Percentiles rank a stretch among this genome's conserved stretches.
Evolutionary conservation across 2,113 vertebrate genomes (phyloP).

Genomic region (Caracal caracal): DNA sequence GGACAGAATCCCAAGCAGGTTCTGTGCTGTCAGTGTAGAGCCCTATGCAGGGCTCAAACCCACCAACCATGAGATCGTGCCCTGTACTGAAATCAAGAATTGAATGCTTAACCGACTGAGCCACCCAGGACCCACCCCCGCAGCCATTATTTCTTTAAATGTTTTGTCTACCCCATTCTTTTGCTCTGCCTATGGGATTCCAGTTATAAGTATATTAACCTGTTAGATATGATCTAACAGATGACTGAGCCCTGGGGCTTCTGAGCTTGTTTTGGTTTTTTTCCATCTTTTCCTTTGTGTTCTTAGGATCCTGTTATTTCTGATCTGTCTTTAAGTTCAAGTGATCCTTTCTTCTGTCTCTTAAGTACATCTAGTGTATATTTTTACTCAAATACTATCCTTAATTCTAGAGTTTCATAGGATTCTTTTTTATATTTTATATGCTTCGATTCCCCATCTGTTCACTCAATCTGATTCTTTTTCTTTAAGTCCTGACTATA

Average conservation of each 20-base stretch:
- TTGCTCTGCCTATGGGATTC: not conserved
- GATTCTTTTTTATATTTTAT: conserved; percentile 13
- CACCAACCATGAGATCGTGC: too few relatives aligned
- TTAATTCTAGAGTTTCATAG: conserved; percentile 26
- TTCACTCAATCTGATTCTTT: not conserved
- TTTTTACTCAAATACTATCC: not conserved
- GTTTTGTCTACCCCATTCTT: not conserved
- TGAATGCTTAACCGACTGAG: too few relatives aligned
- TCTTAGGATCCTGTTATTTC: not conserved
- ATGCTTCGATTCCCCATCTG: not conserved
- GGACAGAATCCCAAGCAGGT: too few relatives aligned
- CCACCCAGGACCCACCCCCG: not conserved
- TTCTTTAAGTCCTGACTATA: not conserved
- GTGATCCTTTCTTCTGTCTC: not conserved
- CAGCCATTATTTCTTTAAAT: not conserved
- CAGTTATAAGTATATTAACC: not conserved
- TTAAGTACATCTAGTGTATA: not conserved
- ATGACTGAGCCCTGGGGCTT: not conserved
- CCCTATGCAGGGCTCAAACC: too few relatives aligned
- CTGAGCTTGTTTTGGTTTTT: not conserved
- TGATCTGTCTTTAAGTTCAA: not conserved
- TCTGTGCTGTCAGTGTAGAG: too few relatives aligned
- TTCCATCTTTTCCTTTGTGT: not conserved
- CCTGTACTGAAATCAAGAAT: too few relatives aligned
- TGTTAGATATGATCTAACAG: not conserved